Evolutionary conservation across 1,140 invertebrate species (phyloP), one percentile per base, ranked within the genome.

Genomic region (Eriocheir sinensis): DNA sequence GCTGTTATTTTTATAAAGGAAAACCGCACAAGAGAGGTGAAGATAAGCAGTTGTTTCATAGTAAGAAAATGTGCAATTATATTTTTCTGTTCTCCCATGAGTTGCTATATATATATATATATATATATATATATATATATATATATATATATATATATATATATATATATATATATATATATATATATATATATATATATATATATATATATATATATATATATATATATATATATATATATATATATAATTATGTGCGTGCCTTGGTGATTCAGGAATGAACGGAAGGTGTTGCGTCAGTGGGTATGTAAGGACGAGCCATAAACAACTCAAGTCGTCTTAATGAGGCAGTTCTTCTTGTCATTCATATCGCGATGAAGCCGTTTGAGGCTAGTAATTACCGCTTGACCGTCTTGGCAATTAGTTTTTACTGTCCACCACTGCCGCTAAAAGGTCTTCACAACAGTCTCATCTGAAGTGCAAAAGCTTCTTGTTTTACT

Each of bases 331-430:
- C 60, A 4, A 72, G 60, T 72, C 21, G 4, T 72, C 60, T n/a
- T 72, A 72, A 72, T 72, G 60, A 72, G 60, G 60, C 60, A 72
- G 6, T n/a, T 72, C 60, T 72, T 72, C 60, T 72, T 72, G 60
- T 8, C 60, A n/a, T n/a, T 72, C n/a, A 72, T n/a, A 72, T 72
- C 60, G 60, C 60, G 21, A 72, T n/a, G 60, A 72, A 72, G 60
- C 60, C 21, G 60, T 21, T n/a, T 72, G 60, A 72, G 60, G 27
- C 60, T 89, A 9, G 34, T 89, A 89, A 89, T 89, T 89, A 44
- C 6, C 27, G 44, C 41, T 53, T 34, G n/a, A 32, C 32, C 34
- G 60, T 30, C 41, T 8, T n/a, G 88, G 2, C 53, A 53, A 32
- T 53, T n/a, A 30, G 30, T 21, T 44, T 53, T 27, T 53, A 89